Evolutionary conservation across 2,113 vertebrate genomes (phyloP), one percentile per base, ranked within the genome.

Genomic region (Cinclus cinclus): DNA sequence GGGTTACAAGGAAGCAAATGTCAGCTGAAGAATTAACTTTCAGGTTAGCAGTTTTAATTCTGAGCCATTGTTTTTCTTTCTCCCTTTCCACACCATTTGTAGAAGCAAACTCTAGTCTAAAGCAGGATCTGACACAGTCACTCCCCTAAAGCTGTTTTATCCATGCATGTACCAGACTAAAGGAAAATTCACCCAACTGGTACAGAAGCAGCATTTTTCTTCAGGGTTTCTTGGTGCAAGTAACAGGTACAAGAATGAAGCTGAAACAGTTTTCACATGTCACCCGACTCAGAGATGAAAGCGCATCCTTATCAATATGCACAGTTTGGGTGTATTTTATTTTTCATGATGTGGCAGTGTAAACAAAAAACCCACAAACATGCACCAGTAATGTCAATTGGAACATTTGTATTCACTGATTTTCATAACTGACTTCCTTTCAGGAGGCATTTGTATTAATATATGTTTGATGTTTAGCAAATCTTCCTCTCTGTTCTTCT

Each of bases 371-470:
- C 95, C 94, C 90, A 90, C 95, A 96, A 84, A 92, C 93, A 83
- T 87, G 95, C 94, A 94, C 74, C 94, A 83, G 93, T 94, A 95
- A 92, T 97, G 97, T 97, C 97, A 95, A 96, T 87, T 68, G 95
- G 96, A 94, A 96, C 90, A 96, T 97, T 97, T 96, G 96, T 97
- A 96, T 95, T 95, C 96, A 77, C 87, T 89, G 95, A 89, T 96
- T 95, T 95, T 94, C 95, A 67, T 95, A 97, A 96, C 96, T 91
- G 92, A 95, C 88, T 97, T 92, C 80, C 94, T 97, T 96, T 97
- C 96, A 94, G 94, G 85, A 97, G 94, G 82, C 87, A 95, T 95
- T 97, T 96, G 92, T 96, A 96, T 97, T 97, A 96, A 94, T 96
- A 96, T 96, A 85, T 97, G 96, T 93, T 96, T 94, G 94, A 96